Evolutionary conservation across 92 coral and sea anemone species (phyloP), one percentile per base, ranked within the genome.

Genomic region (Porites evermanni): DNA sequence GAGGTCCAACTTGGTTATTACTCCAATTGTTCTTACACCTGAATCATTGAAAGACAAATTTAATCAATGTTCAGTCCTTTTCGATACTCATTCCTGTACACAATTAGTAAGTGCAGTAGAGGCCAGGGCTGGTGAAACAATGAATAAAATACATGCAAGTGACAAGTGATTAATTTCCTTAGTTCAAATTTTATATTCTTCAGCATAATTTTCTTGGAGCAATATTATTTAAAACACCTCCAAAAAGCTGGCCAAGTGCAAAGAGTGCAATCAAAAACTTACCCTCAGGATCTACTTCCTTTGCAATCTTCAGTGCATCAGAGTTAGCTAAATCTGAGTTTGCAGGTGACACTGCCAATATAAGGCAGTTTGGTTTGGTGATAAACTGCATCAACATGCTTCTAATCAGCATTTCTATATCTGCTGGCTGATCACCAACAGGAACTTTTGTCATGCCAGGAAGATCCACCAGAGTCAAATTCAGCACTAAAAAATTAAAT

Each of bases 381-480:
- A 97, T 97, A 74, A 95, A 97, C 77, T 97, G 97, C 52, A 92
- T 72, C 59, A 97, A 64, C 98, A 97, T 95, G 84, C 96, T 89
- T 70, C 97, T 90, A 54, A 97, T 97, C 82, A 91, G 92, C 47
- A 91, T 70, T 60, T 97, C 99, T 61, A 97, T 97, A 74, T 97
- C 99, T 29, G 88, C 80, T 24, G 99, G 99, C 72, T 97, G 99
- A 70, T 97, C 99, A 79, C 99, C 99, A 47, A 97, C 99, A 12
- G 99, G 88, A 63, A 97, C 98, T 78, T 97, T 97, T n/a, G 99
- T 97, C 98, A 97, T 93, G 1, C 99, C 99, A 86, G 99, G 99
- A 24, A 97, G 95, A 92, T 97, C 99, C 64, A 97, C 98, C 70
- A 97, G 92, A 4, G 99, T 97, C 65, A 97, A 89, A 58, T 95